Conservation (phyloP, 1,140 invertebrate species). For the Aphidius gifuensis region DNA sequence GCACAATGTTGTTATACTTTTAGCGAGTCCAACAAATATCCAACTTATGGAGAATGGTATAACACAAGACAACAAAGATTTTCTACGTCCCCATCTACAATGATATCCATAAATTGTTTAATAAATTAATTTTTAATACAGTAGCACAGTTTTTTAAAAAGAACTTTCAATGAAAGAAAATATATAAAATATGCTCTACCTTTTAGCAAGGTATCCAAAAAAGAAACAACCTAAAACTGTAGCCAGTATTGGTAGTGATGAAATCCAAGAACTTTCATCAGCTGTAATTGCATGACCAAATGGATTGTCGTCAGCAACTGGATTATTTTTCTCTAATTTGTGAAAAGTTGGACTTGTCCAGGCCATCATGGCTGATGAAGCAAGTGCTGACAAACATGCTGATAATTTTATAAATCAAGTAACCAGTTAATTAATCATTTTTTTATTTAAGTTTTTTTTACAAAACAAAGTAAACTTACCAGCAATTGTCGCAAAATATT, state of each 20-base stretch:
- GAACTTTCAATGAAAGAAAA: too few species aligned
- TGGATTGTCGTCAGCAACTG: slow-evolving; percentile 50
- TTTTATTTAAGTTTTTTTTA: too few species aligned
- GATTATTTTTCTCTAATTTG: slow-evolving; percentile 52
- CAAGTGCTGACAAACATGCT: slow-evolving; percentile 68
- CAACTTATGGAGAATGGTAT: slow-evolving; percentile 72
- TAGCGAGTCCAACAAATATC: slow-evolving; percentile 61
- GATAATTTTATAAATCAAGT: slow-evolving; percentile 27
- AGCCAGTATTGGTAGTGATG: slow-evolving; percentile 75
- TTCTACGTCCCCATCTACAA: slow-evolving; percentile 66
- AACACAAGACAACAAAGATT: slow-evolving; percentile 62
- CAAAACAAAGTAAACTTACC: slow-evolving; percentile 56
- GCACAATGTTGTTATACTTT: slow-evolving; percentile 57
- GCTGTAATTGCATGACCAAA: slow-evolving; percentile 48
- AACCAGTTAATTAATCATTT: too few species aligned
- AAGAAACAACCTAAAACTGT: slow-evolving; percentile 65
- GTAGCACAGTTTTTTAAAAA: too few species aligned
- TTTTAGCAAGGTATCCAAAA: slow-evolving; percentile 41
- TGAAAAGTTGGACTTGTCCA: slow-evolving; percentile 73
- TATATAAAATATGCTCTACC: too few species aligned
- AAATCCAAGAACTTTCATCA: slow-evolving; percentile 74
- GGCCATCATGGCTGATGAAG: slow-evolving; percentile 66
- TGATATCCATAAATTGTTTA: background rate
- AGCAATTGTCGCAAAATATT: slow-evolving; percentile 60
- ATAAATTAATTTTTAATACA: too few species aligned